Evolutionary conservation across 2,888 invertebrate genomes (phyloP), one percentile per base, ranked within the genome.

Genomic region (Ectobius pallidus): DNA sequence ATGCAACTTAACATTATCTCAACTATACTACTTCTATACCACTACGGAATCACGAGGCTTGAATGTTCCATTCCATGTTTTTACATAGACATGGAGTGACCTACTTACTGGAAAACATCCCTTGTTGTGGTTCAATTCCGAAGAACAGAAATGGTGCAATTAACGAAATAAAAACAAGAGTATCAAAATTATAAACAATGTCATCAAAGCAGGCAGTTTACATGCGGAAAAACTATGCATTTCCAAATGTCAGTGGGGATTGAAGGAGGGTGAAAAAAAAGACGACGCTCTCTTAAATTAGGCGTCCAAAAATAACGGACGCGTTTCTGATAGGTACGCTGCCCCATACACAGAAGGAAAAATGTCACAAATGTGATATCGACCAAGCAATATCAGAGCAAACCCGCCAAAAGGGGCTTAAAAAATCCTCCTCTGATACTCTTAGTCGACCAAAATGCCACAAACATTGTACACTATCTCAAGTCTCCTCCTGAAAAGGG

Each of bases 291-390:
- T 73, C 65, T 69, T 65, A 67, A 65, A 44, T 61, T 46, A 39
- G 67, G 58, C 71, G 73, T 63, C 73, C 74, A 76, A 76, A 76
- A 76, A 76, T 70, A 62, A 72, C 72, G 52, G 63, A 73, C 71
- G 71, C 44, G 63, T 71, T 74, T 68, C 71, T 49, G 71, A 69
- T 70, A 71, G 88, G 89, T 90, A 91, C 91, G 91, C 88, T 88
- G 91, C 91, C 92, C 92, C 92, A 91, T 91, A 91, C 92, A 92
- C 91, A 92, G 90, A 90, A 87, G 86, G 88, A 92, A 92, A 91
- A 91, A 90, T 92, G 92, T 91, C 92, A 92, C 91, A 91, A 89
- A 74, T 73, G 70, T 75, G 72, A 70, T 73, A 72, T 67, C 72
- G 71, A 71, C 71, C 71, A 73, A 75, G 75, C 30, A 49, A 71